A percentile compares a stretch with the other conserved stretches of the same genome.
phyloP scores from a whole-genome alignment of 1,140 invertebrate species.

The Dreissena polymorpha region DNA sequence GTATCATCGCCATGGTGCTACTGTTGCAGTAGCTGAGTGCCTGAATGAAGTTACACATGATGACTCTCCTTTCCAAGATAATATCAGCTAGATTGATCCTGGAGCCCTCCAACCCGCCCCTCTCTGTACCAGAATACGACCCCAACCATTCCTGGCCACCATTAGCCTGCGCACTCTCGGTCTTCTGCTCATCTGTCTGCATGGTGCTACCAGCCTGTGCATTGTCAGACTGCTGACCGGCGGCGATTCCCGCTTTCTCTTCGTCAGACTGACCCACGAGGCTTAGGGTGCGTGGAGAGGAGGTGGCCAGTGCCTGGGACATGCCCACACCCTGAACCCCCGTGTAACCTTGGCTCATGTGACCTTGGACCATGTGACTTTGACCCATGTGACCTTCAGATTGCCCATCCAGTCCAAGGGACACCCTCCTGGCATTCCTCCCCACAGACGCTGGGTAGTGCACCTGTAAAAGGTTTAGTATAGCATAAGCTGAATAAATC shows the following conservation, averaged over 20 bases:
- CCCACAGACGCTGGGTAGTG: background rate
- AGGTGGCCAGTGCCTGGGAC: constrained; percentile 64
- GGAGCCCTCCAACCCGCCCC: constrained; percentile 25
- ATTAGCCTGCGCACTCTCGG: constrained; percentile 51
- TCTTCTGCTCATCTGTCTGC: constrained; percentile 71
- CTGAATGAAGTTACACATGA: constrained; percentile 90
- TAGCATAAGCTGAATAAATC: no score
- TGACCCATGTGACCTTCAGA: constrained; percentile 60
- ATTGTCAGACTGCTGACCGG: constrained; percentile 63
- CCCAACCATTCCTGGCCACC: constrained; percentile 10
- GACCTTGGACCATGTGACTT: constrained; percentile 51
- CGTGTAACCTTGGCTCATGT: constrained; percentile 5
- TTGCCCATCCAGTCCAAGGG: constrained; percentile 38
- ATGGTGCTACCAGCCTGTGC: constrained; percentile 2
- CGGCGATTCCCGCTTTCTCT: constrained; percentile 69
- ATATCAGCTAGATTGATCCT: constrained; percentile 72
- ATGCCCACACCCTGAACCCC: constrained; percentile 43
- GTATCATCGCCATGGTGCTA: constrained; percentile 79
- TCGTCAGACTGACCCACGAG: constrained; percentile 69
- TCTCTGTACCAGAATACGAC: no score
- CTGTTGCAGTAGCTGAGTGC: constrained; percentile 83
- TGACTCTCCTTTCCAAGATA: constrained; percentile 80
- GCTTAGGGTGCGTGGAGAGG: constrained; percentile 40
- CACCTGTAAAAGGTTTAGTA: no score
- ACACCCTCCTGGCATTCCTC: constrained; percentile 39